Base-by-base conservation (phyloP, 2,888 invertebrate genomes). In the Cryptus armator region DNA sequence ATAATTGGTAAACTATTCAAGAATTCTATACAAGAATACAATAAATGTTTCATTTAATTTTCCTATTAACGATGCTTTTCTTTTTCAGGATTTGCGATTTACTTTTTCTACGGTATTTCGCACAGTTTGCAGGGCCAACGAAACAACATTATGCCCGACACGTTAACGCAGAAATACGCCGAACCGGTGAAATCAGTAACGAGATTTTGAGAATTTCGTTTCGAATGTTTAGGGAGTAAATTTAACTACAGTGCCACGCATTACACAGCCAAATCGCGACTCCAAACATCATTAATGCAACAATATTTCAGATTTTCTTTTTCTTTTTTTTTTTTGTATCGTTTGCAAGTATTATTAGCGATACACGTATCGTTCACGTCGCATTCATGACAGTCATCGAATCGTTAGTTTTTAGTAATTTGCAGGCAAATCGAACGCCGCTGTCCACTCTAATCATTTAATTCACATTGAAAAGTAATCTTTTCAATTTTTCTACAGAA, bases 91-190 rank as follows among this genome's bases (percentile, higher is more conserved):
- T 97, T 98, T 91, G 89, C 96, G 2, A 98, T 99, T 90, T 99
- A 99, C 94, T 97, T 98, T 93, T 93, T 95, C 86, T 99, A 99
- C 92, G 98, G 98, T 64, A 96, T 98, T 80, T 94, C 95, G 56
- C 95, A 98, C 92, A 98, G 98, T 80, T 94, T 95, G 0, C 96
- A 97, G 89, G 95, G 95, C n/a, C 90, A 91, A 83, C 90, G 89
- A 59, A 89, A 93, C 59, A 90, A 90, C 75, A 75, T 83, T 0
- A 87, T 89, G 71, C 88, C 86, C 3, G 87, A 91, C 43, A 89
- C 86, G 29, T 74, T 90, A 32, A 87, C 89, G 37, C 85, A 88
- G 68, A 90, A 90, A 56, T 90, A 90, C 24, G 86, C 87, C 10
- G 88, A 90, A 76, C 89, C 90, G 43, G 86, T 87, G 43, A 89